phyloP scores from a whole-genome alignment of 2,888 invertebrate species.

The Litoditis marina region DNA sequence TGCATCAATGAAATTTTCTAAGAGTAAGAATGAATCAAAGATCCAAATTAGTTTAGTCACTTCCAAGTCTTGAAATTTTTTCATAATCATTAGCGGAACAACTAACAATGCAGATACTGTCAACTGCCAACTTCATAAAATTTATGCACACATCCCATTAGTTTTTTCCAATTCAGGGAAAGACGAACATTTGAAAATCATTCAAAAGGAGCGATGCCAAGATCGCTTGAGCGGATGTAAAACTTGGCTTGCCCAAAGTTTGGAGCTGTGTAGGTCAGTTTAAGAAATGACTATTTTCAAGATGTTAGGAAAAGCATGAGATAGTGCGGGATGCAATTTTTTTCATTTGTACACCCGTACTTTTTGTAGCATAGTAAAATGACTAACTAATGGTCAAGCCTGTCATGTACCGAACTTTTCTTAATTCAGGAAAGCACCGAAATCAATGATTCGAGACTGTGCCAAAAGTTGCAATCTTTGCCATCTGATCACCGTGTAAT shows the following conservation, averaged over 20 bases:
- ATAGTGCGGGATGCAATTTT: too few relatives aligned
- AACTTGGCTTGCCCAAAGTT: conserved; percentile 27
- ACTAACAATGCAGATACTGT: background rate
- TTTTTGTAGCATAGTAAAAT: too few relatives aligned
- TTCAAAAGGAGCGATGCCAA: conserved; percentile 26
- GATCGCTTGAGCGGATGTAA: conserved; percentile 34
- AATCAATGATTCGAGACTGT: conserved; percentile 54
- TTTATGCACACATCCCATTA: too few relatives aligned
- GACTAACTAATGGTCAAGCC: too few relatives aligned
- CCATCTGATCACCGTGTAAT: conserved; percentile 31
- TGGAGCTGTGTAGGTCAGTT: conserved; percentile 30
- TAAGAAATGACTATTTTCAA: background rate
- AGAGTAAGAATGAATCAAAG: background rate
- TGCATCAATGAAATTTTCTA: background rate
- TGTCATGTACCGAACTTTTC: background rate
- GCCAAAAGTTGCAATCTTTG: conserved; percentile 46
- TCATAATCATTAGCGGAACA: background rate
- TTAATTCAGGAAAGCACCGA: conserved; percentile 36
- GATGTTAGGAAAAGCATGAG: too few relatives aligned
- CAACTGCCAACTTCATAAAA: background rate
- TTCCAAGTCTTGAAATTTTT: too few relatives aligned
- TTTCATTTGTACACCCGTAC: too few relatives aligned
- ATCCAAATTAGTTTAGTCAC: too few relatives aligned
- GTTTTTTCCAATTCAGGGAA: conserved; percentile 24
- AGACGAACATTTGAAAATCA: conserved; percentile 21